These are phyloP conservation scores for Gymnogyps californianus DNA, from an alignment of 2,113 vertebrate species.

Conservation along the genomic window DNA sequence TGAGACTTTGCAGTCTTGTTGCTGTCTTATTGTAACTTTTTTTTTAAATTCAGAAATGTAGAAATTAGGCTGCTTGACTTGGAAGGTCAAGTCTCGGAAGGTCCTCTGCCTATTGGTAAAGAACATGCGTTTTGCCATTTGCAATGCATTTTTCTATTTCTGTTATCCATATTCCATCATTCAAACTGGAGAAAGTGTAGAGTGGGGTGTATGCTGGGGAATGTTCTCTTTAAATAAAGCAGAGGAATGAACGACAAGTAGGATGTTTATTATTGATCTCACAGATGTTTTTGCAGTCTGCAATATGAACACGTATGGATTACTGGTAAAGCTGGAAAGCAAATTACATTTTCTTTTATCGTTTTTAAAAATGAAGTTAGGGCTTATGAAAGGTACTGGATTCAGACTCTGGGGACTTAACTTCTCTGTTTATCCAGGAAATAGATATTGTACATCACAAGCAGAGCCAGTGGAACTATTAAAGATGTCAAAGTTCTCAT, in stretches of 20 bases:
- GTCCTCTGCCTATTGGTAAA: background rate
- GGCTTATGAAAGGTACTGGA: slow-evolving; percentile 55
- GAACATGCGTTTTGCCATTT: background rate
- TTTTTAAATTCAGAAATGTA: background rate
- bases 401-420: slow-evolving; percentile 35
- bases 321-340: slow-evolving; percentile 56
- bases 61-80: background rate
- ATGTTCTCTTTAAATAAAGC: slow-evolving; percentile 23
- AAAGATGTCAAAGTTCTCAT: slow-evolving; percentile 9
- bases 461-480: slow-evolving; percentile 25
- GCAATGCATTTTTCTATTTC: background rate
- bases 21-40: background rate
- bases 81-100: background rate
- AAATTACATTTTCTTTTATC: slow-evolving; percentile 62
- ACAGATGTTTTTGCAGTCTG: slow-evolving; percentile 13
- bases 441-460: slow-evolving; percentile 59
- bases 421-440: slow-evolving; percentile 45
- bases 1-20: background rate
- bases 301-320: slow-evolving; percentile 50
- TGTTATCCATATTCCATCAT: background rate
- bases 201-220: background rate
- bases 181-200: background rate
- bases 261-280: slow-evolving; percentile 52
- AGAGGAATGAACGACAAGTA: background rate
- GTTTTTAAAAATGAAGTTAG: slow-evolving; percentile 62